Evolutionary conservation across 2,797 vertebrate genomes (phyloP), one percentile per base, ranked within the genome.

Genomic region (Poeciliopsis paucimaculata): DNA sequence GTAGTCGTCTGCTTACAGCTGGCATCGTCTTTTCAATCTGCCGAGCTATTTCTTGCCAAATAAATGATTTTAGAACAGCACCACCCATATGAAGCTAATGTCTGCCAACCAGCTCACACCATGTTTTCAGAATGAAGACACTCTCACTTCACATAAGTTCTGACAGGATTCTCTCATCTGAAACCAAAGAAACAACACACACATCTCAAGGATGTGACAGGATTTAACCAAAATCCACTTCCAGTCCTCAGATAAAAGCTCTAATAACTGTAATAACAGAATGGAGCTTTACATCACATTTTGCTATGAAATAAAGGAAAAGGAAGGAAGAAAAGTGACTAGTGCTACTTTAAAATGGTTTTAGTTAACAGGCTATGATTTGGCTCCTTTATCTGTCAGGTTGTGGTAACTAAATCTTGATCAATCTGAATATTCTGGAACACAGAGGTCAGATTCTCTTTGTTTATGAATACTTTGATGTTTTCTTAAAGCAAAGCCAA

Each of bases 1-100:
- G 47, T n/a, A 36, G 51, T 23, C 51, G 77, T 82, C 82, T 88
- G 74, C 55, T 66, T 36, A 7, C 31, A 66, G 4, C 4, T 43
- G 23, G 31, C 0, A 9, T 28, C 16, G 5, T 60, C 39, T n/a
- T 23, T 72, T 62, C 46, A 77, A 49, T 75, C 64, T 18, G 76
- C 74, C 1, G 12, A 3, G 45, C 20, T 51, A 74, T 4, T 11
- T 34, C 45, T 39, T 47, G 75, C 78, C 53, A 60, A 80, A 20
- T 31, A 23, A 57, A 49, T 76, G 18, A 53, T 28, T 0, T 53
- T 53, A 53, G 23, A 10, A 72, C 47, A 72, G n/a, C 7, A 28
- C n/a, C n/a, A 28, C 9, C 55, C 11, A 28, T 28, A 28, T 76
- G 34, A 77, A n/a, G 60, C 46, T 15, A 28, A 18, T 77, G 34